Evolutionary conservation across 2,113 vertebrate species (phyloP).

Genomic region (Nipponia nippon): DNA sequence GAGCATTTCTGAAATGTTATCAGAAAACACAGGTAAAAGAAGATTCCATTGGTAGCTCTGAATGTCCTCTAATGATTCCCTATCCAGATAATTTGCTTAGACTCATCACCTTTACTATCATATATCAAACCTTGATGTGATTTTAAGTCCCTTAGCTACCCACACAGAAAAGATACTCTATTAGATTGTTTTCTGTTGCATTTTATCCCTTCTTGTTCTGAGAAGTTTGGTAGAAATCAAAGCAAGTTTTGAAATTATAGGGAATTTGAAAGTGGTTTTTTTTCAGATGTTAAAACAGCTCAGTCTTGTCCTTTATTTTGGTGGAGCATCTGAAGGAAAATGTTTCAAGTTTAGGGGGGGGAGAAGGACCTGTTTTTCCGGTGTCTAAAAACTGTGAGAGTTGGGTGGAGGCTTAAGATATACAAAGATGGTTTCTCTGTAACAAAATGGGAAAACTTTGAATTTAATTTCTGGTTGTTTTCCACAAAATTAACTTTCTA

Average conservation of each 20-base stretch:
- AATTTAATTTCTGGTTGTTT: not conserved
- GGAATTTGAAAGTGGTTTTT: not conserved
- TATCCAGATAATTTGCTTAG: constrained; percentile 45
- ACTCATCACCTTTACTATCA: constrained; percentile 26
- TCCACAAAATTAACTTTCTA: not conserved
- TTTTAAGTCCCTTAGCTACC: constrained; percentile 36
- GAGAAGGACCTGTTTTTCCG: not conserved
- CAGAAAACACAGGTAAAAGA: not conserved
- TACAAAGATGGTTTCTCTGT: not conserved
- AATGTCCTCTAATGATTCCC: constrained; percentile 39
- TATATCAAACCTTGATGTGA: constrained; percentile 53
- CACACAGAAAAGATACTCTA: constrained; percentile 5
- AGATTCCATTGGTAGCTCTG: constrained; percentile 1
- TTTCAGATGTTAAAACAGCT: not conserved
- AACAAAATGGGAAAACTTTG: not conserved
- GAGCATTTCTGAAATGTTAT: constrained; percentile 47
- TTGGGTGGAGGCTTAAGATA: not conserved
- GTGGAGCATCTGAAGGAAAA: not conserved
- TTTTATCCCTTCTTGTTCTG: not conserved
- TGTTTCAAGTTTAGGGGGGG: not conserved
- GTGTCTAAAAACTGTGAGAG: not conserved
- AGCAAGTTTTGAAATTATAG: not conserved
- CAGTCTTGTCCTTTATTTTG: not conserved
- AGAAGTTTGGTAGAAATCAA: constrained; percentile 7
- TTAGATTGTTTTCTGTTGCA: constrained; percentile 11